Evolutionary conservation across 2,797 vertebrate species (phyloP), one percentile per base, ranked within the genome.

Genomic region (Thunnus albacares): DNA sequence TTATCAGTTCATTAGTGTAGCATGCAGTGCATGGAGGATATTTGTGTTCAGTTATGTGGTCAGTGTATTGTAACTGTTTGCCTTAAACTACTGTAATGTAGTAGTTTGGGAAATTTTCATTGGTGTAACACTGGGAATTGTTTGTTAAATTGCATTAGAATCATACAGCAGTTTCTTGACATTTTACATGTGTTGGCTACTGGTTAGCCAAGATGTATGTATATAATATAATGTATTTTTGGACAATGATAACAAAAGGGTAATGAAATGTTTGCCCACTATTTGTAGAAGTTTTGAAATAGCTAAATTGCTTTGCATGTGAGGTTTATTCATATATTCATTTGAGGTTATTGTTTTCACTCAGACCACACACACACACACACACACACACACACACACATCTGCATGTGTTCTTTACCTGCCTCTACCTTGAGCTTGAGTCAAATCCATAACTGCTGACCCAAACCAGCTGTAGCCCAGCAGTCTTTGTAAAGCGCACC

Each of bases 1-100:
- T 72, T 35, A 59, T 65, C 55, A 45, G 61, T 45, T 69, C 64
- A 78, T 70, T 53, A 20, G 30, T 2, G 4, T 52, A 1, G 1
- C 13, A 52, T 4, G 17, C 35, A 56, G 1, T 66, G n/a, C 57
- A 57, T n/a, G 41, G 22, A 43, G 49, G 38, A 24, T 43, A 22
- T 28, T 59, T 20, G 7, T 66, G 49, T 30, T 74, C 6, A 7
- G 38, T 64, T 6, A 24, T 20, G 3, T 24, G 65, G 11, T 24
- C 2, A 18, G 24, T 51, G 12, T 43, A 3, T 14, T 43, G 13
- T 43, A 43, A 43, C 41, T 43, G 41, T 49, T 49, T 49, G 47
- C 6, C 17, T 20, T 20, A 20, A 6, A 18, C 15, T 6, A 20
- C 17, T 20, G 6, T 17, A 18, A 49, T 18, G 17, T 51, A 20